Evolutionary conservation across 2,797 vertebrate species (phyloP), one percentile per base, ranked within the genome.

Genomic region (Karalla daura): DNA sequence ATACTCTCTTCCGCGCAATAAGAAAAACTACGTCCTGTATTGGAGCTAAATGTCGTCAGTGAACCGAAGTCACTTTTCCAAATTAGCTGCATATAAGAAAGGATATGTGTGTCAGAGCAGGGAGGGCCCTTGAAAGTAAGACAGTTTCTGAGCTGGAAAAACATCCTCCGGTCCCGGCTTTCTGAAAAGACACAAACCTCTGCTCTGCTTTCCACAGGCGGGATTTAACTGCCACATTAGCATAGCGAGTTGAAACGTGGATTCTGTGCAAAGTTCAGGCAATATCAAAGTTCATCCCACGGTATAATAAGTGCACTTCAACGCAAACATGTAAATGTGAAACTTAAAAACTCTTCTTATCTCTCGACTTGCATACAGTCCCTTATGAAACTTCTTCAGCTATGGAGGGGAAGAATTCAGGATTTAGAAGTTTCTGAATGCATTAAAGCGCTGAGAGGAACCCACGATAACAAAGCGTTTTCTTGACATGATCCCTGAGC

Each of bases 101-200:
- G 27, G 10, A 44, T 17, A 17, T 35, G 36, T 0, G 1, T 62
- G 13, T 62, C 47, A 44, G 28, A 54, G 54, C 24, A 44, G 4
- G 28, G 9, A 44, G 27, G 23, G 27, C 18, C 28, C 12, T 53
- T 28, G 7, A 18, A 54, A 54, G 51, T 10, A 39, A 15, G 36
- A 63, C n/a, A 10, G 13, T 21, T 28, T 39, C 30, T 53, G 41
- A 63, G 53, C 32, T 54, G 60, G 63, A 44, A 46, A 41, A 68
- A 60, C 32, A n/a, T 59, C 51, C 45, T 43, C 8, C 37, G 14
- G 21, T 27, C 25, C 27, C 56, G 60, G 5, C n/a, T 45, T n/a
- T 53, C 35, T 6, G 28, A n/a, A n/a, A n/a, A n/a, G n/a, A 25
- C 11, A 30, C 21, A 21, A 35, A 54, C 27, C 18, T n/a, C 33